Conservation (phyloP, 2,113 vertebrate species). For the Antigone vipio region DNA sequence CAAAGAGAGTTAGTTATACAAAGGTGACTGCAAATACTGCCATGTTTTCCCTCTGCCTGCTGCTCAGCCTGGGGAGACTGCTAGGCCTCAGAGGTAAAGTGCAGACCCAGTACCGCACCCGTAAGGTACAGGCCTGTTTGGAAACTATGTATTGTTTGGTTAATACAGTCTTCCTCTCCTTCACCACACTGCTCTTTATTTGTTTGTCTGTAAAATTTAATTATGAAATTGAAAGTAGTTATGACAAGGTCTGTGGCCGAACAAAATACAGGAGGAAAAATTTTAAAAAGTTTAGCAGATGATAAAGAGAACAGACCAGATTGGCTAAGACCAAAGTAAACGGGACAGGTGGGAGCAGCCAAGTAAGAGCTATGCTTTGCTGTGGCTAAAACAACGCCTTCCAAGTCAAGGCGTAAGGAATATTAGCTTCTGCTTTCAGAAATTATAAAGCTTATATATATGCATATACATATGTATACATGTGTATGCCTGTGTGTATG, state of each 20-base stretch:
- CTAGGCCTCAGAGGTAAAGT: background rate
- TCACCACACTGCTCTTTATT: background rate
- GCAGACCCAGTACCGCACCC: accelerated
- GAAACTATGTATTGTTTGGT: background rate
- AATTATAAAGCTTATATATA: background rate
- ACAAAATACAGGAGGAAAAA: background rate
- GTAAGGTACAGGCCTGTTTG: accelerated
- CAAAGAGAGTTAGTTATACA: background rate
- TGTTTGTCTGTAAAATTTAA: background rate
- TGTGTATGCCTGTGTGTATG: background rate
- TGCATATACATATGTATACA: background rate
- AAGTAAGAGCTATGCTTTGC: background rate
- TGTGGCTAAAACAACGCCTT: background rate
- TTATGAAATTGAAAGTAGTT: background rate
- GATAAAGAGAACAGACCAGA: background rate
- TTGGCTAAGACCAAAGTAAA: background rate
- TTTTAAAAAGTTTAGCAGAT: accelerated
- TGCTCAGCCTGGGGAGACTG: background rate
- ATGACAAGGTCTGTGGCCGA: background rate
- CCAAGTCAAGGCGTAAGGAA: background rate
- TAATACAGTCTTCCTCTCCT: background rate
- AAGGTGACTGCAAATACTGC: background rate
- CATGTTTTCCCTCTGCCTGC: background rate
- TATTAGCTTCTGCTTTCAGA: background rate
- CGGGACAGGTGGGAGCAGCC: background rate